A percentile compares a stretch with the other conserved stretches of the same genome.
Conservation (phyloP, 2,113 vertebrate species). For the Platysternon megacephalum region DNA sequence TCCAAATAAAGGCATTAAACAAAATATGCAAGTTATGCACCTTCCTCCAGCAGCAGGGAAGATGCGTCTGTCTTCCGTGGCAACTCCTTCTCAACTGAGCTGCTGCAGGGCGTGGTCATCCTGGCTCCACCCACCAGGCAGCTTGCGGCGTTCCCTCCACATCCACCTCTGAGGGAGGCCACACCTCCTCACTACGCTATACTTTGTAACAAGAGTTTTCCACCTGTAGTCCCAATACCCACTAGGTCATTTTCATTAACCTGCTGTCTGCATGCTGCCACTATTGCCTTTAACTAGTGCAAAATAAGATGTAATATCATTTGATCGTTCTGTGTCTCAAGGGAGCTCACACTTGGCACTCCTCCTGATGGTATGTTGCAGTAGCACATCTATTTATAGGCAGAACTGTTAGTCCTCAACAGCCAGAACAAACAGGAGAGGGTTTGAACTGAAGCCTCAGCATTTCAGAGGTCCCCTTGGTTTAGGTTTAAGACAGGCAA, state of each 20-base stretch:
- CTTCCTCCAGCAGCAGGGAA: too few relatives aligned
- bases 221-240: background rate
- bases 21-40: rapidly evolving
- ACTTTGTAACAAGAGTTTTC: background rate
- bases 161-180: too few relatives aligned
- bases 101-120: too few relatives aligned
- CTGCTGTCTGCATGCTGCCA: background rate
- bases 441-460: background rate
- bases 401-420: background rate
- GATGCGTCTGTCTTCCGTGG: too few relatives aligned
- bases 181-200: too few relatives aligned
- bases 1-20: background rate
- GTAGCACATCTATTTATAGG: background rate
- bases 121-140: too few relatives aligned
- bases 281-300: background rate
- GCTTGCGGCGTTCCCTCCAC: too few relatives aligned
- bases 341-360: background rate
- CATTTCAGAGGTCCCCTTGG: background rate
- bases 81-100: too few relatives aligned
- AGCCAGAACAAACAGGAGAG: background rate
- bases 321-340: background rate
- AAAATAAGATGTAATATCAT: background rate
- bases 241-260: background rate
- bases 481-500: background rate
- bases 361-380: background rate